Percentiles rank a stretch among this genome's conserved stretches.
Evolutionary conservation across 1,140 invertebrate genomes (phyloP).

Genomic region (Diorhabda sublineata): DNA sequence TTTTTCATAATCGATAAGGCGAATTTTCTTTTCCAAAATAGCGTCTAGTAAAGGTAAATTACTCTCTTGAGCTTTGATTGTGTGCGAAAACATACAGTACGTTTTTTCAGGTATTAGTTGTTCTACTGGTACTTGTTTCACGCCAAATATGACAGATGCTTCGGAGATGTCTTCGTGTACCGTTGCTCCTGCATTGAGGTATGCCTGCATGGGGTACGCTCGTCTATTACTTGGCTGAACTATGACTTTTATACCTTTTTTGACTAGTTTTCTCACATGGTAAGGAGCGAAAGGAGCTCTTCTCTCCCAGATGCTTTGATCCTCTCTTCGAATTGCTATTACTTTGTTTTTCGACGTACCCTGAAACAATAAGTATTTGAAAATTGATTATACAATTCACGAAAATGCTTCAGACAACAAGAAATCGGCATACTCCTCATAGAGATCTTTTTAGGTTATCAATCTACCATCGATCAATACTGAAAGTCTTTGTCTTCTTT

Average conservation of each 20-base stretch:
- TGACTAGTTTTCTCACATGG: slow-evolving; percentile 79
- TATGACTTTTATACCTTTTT: slow-evolving; percentile 87
- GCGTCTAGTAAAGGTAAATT: slow-evolving; percentile 98
- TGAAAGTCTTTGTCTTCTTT: too few species aligned
- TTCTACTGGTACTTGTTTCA: slow-evolving; percentile 96
- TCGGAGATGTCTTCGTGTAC: slow-evolving; percentile 96
- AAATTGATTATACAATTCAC: too few species aligned
- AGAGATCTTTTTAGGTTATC: too few species aligned
- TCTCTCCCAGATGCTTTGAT: slow-evolving; percentile 97
- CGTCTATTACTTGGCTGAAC: slow-evolving; percentile 97
- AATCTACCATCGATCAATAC: too few species aligned
- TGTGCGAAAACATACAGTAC: slow-evolving; percentile 98
- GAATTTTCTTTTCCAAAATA: slow-evolving; percentile 91
- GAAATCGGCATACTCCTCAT: too few species aligned
- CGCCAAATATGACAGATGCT: slow-evolving; percentile 93
- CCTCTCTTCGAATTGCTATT: slow-evolving; percentile 86
- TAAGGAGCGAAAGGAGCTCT: slow-evolving; percentile 88
- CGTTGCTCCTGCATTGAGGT: slow-evolving; percentile 81
- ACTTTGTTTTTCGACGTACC: slow-evolving; percentile 50
- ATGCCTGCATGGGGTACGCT: slow-evolving; percentile 94
- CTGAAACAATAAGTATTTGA: slow-evolving; percentile 23
- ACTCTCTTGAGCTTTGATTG: slow-evolving; percentile 96
- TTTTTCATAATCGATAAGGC: slow-evolving; percentile 96
- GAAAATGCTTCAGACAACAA: too few species aligned
- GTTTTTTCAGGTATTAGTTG: slow-evolving; percentile 91